Percentiles rank a stretch among this genome's conserved stretches.
Conservation (phyloP, 1,140 invertebrate species). For the Coptotermes formosanus region DNA sequence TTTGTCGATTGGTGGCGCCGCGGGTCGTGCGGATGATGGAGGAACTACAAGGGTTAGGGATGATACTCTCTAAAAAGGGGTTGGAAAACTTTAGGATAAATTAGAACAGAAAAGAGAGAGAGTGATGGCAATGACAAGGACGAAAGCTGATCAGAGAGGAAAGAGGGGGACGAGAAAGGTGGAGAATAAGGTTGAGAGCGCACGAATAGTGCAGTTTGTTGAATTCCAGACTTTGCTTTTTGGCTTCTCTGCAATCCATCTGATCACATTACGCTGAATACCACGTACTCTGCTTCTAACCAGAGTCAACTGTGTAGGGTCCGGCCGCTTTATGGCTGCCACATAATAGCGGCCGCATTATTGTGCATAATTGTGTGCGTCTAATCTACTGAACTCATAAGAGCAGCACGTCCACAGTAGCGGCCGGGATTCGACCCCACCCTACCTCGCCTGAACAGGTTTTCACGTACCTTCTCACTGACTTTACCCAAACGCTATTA, state of each 20-base stretch:
- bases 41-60: constrained; percentile 10
- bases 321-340: neutral
- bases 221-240: neutral
- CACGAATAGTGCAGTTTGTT: constrained; percentile 22
- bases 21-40: neutral
- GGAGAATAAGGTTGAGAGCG: constrained; percentile 24
- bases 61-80: neutral
- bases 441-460: too few relatives aligned
- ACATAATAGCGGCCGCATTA: neutral
- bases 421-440: too few relatives aligned
- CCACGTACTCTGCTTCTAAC: neutral
- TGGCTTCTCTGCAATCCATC: neutral
- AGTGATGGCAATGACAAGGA: neutral
- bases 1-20: constrained; percentile 5
- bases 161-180: neutral
- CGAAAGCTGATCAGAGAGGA: too few relatives aligned
- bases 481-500: too few relatives aligned
- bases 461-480: too few relatives aligned
- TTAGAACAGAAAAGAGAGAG: neutral
- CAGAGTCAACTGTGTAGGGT: neutral
- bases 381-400: neutral
- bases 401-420: too few relatives aligned
- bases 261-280: neutral
- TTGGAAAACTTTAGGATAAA: constrained; percentile 17
- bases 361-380: neutral